These are phyloP conservation scores for Mystacides longicornis DNA, from an alignment of 2,888 invertebrate genomes.

Conservation along the genomic window DNA sequence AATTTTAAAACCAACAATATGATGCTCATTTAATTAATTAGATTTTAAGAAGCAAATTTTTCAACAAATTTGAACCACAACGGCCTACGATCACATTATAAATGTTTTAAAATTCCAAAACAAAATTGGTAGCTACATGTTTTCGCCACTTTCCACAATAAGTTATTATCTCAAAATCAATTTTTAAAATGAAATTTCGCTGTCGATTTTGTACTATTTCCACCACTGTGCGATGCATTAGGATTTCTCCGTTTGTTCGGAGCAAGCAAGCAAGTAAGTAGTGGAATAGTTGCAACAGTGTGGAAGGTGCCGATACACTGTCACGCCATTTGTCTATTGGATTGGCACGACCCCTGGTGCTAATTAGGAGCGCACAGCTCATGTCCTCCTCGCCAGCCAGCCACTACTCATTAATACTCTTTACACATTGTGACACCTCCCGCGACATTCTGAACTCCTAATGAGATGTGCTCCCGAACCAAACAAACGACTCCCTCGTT, in stretches of 20 bases:
- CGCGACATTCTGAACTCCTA: conserved; percentile 14
- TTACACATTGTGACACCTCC: conserved; percentile 17
- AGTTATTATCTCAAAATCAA: too few species aligned
- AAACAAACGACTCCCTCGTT: not conserved
- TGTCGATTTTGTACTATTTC: too few species aligned
- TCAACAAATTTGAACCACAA: too few species aligned
- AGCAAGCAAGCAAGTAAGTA: conserved; percentile 3
- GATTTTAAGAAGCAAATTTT: too few species aligned
- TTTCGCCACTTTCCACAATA: too few species aligned
- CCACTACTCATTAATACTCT: not conserved
- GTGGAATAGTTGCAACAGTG: not conserved
- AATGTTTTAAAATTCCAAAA: too few species aligned
- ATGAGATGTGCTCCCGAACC: conserved; percentile 11
- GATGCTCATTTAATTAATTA: too few species aligned
- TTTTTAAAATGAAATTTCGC: too few species aligned
- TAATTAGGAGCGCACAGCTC: conserved; percentile 21
- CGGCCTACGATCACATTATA: too few species aligned
- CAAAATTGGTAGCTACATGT: too few species aligned
- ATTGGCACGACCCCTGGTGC: conserved; percentile 23
- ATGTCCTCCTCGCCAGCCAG: conserved; percentile 1
- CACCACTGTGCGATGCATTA: too few species aligned
- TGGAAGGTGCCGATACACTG: conserved; percentile 12
- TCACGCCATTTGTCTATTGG: conserved; percentile 24
- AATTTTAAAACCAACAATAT: too few species aligned
- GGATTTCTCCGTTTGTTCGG: not conserved